Percentiles rank a stretch among this genome's conserved stretches.
Conservation (phyloP, 2,888 invertebrate species). For the Pristionchus fissidentatus region DNA sequence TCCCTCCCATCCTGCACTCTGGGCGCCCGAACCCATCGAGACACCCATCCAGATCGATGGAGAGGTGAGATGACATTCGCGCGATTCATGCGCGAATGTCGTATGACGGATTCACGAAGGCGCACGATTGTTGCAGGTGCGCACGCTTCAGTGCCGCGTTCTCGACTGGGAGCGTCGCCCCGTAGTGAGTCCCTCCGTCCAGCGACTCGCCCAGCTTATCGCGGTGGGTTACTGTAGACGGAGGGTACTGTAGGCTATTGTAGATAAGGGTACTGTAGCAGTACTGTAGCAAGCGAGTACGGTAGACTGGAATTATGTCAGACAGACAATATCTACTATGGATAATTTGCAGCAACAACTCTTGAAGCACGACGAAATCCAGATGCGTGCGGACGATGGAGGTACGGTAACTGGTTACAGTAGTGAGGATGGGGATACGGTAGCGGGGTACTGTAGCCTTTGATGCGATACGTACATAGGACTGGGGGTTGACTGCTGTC, state of each 20-base stretch:
- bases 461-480: neutral
- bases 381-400: conserved; percentile 1
- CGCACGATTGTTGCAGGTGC: neutral
- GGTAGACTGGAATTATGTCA: neutral
- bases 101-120: neutral
- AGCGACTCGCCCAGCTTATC: neutral
- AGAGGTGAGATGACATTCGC: neutral
- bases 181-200: neutral
- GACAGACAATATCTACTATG: neutral
- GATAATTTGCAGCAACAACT: neutral
- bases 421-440: neutral
- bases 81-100: neutral
- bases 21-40: neutral
- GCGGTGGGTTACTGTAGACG: neutral
- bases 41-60: conserved; percentile 2
- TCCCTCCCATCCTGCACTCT: neutral
- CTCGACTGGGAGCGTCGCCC: conserved; percentile 27
- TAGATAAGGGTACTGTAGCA: neutral
- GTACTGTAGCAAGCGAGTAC: neutral
- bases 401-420: conserved; percentile 6
- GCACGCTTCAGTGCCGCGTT: neutral
- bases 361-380: neutral
- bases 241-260: neutral
- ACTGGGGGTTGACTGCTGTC: neutral
- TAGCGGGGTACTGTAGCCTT: neutral